These are phyloP conservation scores for Erpornis zantholeuca DNA, from an alignment of 2,113 vertebrate species.

Conservation along the genomic window DNA sequence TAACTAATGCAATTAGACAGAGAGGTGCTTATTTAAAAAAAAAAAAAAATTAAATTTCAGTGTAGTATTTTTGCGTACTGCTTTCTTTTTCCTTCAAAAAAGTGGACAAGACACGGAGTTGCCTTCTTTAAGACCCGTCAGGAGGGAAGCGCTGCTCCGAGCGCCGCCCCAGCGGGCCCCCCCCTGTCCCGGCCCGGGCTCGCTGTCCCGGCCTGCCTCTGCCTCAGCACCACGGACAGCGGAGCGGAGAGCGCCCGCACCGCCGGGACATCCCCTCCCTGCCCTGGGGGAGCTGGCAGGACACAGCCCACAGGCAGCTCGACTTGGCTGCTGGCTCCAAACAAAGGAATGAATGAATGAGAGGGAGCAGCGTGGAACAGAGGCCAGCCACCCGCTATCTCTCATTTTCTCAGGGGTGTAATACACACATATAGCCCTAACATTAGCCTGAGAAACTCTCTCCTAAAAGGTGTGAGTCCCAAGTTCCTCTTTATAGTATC, in stretches of 20 bases:
- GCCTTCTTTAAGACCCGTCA: not conserved
- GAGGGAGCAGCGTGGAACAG: not conserved
- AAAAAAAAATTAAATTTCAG: not conserved
- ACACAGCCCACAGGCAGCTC: not conserved
- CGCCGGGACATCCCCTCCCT: fast-evolving
- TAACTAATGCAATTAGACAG: constrained; percentile 32
- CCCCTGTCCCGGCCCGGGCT: fast-evolving
- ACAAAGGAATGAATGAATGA: not conserved
- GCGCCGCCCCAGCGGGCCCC: fast-evolving
- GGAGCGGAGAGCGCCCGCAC: fast-evolving
- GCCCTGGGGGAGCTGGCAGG: fast-evolving
- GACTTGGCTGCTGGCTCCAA: not conserved
- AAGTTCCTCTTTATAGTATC: not conserved
- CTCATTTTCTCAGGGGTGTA: not conserved
- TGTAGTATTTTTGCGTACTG: not conserved
- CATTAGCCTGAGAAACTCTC: not conserved
- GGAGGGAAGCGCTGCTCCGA: not conserved
- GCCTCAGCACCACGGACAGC: constrained; percentile 25
- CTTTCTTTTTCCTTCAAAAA: not conserved
- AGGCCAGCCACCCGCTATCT: not conserved
- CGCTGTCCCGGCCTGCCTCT: fast-evolving
- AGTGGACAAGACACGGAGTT: not conserved
- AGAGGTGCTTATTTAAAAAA: not conserved
- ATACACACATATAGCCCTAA: not conserved
- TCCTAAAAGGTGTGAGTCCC: not conserved